Conservation (phyloP, 2,888 invertebrate species). For the Acanthococcus lagerstroemiae region DNA sequence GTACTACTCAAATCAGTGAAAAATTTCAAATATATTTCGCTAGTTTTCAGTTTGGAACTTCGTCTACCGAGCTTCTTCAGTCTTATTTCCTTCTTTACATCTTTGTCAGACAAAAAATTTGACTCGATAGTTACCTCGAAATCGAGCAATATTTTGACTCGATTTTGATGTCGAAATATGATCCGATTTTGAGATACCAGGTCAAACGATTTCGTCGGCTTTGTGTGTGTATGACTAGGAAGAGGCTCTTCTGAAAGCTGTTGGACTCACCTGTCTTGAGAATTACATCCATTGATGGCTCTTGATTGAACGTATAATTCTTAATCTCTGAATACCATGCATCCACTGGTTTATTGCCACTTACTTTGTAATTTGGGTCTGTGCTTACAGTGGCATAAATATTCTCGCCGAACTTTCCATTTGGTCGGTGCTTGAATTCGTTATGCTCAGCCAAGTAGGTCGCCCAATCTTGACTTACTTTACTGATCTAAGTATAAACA, state of each 20-base stretch:
- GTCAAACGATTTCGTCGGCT: background rate
- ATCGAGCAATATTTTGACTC: too few relatives aligned
- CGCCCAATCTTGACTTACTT: slow-evolving; percentile 28
- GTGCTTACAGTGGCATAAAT: slow-evolving; percentile 66
- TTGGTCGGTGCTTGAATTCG: slow-evolving; percentile 6
- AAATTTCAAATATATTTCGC: too few relatives aligned
- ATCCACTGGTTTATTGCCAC: slow-evolving; percentile 61
- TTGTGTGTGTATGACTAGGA: background rate
- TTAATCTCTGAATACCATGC: slow-evolving; percentile 70
- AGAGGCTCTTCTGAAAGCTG: too few relatives aligned
- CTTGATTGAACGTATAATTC: slow-evolving; percentile 53
- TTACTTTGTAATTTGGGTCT: slow-evolving; percentile 54
- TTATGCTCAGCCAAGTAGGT: slow-evolving; percentile 3
- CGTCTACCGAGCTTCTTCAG: too few relatives aligned
- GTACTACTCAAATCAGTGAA: too few relatives aligned
- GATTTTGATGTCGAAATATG: too few relatives aligned
- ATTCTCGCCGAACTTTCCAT: slow-evolving; percentile 69
- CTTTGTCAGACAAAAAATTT: too few relatives aligned
- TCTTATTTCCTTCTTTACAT: too few relatives aligned
- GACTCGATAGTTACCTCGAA: too few relatives aligned
- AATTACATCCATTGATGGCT: slow-evolving; percentile 45
- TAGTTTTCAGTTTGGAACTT: too few relatives aligned
- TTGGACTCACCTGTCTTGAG: background rate
- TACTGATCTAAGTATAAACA: slow-evolving; percentile 9
- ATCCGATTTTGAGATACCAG: too few relatives aligned